Base-by-base conservation (phyloP, 2,797 vertebrate species). In the Lophotriccus pileatus region DNA sequence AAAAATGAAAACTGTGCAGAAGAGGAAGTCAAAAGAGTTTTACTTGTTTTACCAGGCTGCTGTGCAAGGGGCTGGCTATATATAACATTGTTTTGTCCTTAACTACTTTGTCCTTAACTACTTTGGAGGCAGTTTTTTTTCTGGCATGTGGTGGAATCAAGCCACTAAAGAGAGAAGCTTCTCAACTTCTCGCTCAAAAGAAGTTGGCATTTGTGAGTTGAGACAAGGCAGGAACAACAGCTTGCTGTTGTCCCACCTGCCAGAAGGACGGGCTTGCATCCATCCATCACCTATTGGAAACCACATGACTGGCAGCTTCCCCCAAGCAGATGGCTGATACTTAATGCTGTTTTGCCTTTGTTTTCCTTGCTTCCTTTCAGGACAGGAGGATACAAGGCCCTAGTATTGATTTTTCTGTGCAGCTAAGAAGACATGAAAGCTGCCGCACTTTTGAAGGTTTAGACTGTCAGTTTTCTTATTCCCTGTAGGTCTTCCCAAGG, bases 361-460 rank as follows among this genome's bases (percentile, higher is more conserved):
- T 96, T 28, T 59, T 91, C 68, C 81, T 75, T 69, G 28, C 81
- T 84, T 86, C 63, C 76, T 79, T 82, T 86, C 89, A 91, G 83
- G 63, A 82, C 5, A 82, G 69, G 66, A 68, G 56, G 41, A 46
- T 68, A 22, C 64, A 59, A 73, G 69, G 63, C 69, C 69, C 37
- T 81, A 52, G 47, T 47, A 94, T 76, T 92, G 94, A 91, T 86
- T 93, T 91, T 93, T 86, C 69, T 82, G 6, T 39, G 50, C 63
- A 93, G 52, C 47, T 73, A 44, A 86, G 84, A 87, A 63, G 43
- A 63, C 30, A 62, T 78, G 68, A 87, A 91, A 79, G 82, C 50
- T 79, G 85, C 44, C 84, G 27, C 76, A 73, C 76, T 91, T 91
- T 94, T 79, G 63, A 79, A 89, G 79, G 52, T 82, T 92, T 78